Evolutionary conservation across 1,140 invertebrate species (phyloP).

Genomic region (Meloidogyne exigua): DNA sequence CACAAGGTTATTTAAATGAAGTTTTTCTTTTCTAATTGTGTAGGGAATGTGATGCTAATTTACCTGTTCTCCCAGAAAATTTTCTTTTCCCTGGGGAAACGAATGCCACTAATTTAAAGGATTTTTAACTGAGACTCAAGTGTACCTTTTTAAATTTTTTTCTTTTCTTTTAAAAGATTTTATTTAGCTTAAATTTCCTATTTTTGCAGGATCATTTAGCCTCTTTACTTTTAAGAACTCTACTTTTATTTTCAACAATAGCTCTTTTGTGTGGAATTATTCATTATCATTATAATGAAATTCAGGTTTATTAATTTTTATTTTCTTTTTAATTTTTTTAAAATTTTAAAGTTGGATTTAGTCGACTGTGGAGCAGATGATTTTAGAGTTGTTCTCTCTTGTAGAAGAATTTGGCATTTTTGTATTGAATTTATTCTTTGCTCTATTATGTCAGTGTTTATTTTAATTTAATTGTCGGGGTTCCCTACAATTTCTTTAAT

Average conservation of each 20-base stretch:
- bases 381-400: conserved; percentile 58
- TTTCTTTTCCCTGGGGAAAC: no score
- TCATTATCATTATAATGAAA: conserved; percentile 58
- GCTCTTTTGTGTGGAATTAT: conserved; percentile 56
- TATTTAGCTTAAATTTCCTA: neutral
- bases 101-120: no score
- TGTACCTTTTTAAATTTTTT: neutral
- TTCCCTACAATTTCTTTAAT: no score
- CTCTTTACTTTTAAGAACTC: conserved; percentile 50
- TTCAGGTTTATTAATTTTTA: conserved; percentile 41
- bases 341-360: conserved; percentile 50
- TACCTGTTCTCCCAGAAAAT: no score
- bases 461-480: conserved; percentile 24
- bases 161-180: neutral
- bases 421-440: conserved; percentile 52
- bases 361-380: conserved; percentile 63
- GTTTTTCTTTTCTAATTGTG: neutral
- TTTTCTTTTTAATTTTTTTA: neutral
- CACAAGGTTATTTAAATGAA: conserved; percentile 38
- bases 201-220: conserved; percentile 31
- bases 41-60: no score
- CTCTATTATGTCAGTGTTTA: conserved; percentile 19
- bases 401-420: conserved; percentile 49
- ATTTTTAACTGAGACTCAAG: neutral
- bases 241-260: conserved; percentile 55